A percentile compares a stretch with the other conserved stretches of the same genome.
Evolutionary conservation across 2,797 vertebrate species (phyloP).

Genomic region (Gephyroberyx darwinii): DNA sequence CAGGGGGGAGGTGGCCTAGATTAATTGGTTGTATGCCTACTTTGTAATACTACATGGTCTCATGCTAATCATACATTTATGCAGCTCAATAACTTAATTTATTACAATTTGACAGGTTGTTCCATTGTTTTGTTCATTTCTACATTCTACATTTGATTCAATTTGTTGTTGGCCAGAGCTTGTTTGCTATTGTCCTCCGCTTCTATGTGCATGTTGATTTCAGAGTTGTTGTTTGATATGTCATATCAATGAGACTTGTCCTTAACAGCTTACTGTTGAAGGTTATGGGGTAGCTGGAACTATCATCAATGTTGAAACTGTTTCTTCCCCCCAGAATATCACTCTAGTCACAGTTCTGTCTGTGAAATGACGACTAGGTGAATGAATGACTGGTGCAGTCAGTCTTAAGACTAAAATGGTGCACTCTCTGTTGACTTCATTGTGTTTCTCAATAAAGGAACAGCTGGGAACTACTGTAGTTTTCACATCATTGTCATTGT

Average conservation of each 20-base stretch:
- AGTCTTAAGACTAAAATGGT: no score
- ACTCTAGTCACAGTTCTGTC: neutral
- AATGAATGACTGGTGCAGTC: neutral
- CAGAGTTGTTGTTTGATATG: no score
- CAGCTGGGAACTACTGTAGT: slow-evolving; percentile 39
- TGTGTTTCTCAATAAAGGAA: slow-evolving; percentile 65
- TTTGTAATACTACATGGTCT: slow-evolving; percentile 36
- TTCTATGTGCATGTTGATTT: neutral
- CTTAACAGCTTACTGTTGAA: neutral
- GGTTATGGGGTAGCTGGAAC: slow-evolving; percentile 4
- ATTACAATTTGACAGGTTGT: slow-evolving; percentile 50
- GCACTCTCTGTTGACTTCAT: slow-evolving; percentile 10
- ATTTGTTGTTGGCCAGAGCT: neutral
- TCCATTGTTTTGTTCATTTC: slow-evolving; percentile 38
- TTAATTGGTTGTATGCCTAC: slow-evolving; percentile 26
- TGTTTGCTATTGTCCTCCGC: slow-evolving; percentile 11
- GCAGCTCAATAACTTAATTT: slow-evolving; percentile 59
- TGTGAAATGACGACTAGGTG: slow-evolving; percentile 1
- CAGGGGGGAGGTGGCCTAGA: slow-evolving; percentile 24
- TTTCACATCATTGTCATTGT: neutral
- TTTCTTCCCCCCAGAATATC: neutral
- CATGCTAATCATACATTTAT: slow-evolving; percentile 47
- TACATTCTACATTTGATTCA: slow-evolving; percentile 34
- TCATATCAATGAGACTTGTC: no score
- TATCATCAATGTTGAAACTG: slow-evolving; percentile 11